A percentile compares a stretch with the other conserved stretches of the same genome.
phyloP scores from a whole-genome alignment of 23 tunicate species.

The Botrylloides violaceus region DNA sequence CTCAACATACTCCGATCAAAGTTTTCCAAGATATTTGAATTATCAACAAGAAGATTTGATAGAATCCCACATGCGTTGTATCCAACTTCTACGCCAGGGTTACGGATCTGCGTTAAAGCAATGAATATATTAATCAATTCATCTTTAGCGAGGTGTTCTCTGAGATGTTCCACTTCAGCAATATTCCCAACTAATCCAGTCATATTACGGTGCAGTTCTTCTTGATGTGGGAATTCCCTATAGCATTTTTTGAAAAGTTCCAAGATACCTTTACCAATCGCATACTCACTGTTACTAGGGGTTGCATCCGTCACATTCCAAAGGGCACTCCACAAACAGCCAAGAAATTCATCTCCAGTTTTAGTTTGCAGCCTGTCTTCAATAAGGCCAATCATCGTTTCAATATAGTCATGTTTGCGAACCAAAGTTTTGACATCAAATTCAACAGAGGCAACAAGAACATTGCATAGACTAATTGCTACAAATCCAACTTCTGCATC shows the following conservation, averaged over 20 bases:
- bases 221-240: not conserved
- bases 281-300: conserved; percentile 44
- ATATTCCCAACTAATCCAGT: conserved; percentile 75
- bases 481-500: conserved; percentile 9
- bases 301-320: conserved; percentile 95
- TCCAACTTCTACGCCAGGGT: conserved; percentile 47
- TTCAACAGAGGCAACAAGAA: conserved; percentile 21
- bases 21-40: conserved; percentile 24
- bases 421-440: conserved; percentile 40
- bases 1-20: conserved; percentile 16
- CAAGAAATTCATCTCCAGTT: conserved; percentile 51
- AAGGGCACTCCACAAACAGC: conserved; percentile 62
- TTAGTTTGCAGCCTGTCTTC: conserved; percentile 18
- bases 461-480: conserved; percentile 41
- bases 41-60: conserved; percentile 67
- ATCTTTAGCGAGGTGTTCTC: conserved; percentile 29
- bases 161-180: conserved; percentile 47
- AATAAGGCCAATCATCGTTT: conserved; percentile 32
- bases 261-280: conserved; percentile 39
- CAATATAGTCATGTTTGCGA: conserved; percentile 15
- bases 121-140: conserved; percentile 18
- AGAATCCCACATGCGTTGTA: conserved; percentile 77
- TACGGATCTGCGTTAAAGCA: conserved; percentile 6
- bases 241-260: conserved; percentile 34
- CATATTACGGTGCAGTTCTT: conserved; percentile 56